Base-by-base conservation (phyloP, 2,888 invertebrate species). In the Leucoma salicis region DNA sequence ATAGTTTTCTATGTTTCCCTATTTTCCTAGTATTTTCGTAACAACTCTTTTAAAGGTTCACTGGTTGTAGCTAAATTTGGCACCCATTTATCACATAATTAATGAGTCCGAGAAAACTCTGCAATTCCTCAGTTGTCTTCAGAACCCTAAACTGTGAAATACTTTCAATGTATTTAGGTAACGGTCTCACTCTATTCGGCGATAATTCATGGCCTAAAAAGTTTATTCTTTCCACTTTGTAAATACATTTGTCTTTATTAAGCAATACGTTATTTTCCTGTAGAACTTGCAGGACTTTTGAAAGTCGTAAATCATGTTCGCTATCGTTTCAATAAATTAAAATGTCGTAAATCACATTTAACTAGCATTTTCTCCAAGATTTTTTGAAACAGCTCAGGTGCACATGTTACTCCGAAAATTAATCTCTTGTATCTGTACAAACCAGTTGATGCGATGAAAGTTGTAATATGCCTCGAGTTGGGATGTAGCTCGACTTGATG, bases 391-490 rank as follows among this genome's bases (percentile, higher is more conserved):
- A 48, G 3, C 32, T 63, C 85, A 0, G 77, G 73, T 3, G 86
- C 86, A 35, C 75, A 76, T 1, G 57, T 60, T 7, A 83, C 68
- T 0, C 76, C 77, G 44, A 78, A 79, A 68, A 73, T 72, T 5
- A 78, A 21, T 10, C 78, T 31, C 50, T 78, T 82, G 43, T 74
- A 85, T 16, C 33, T 47, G 8, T 39, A 63, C 2, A 62, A 28
- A 0, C 63, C 58, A 15, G 49, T 51, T 11, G 28, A 31, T 0
- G 47, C 48, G 2, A 57, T 64, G 25, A 62, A 65, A 0, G 68
- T 66, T 0, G 66, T 66, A 0, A 66, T 52, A 12, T 61, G 13
- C 16, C 65, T 44, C 0, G 34, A 46, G 12, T 57, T 36, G 1
- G 35, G 42, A 1, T 42, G 21, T 0, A 66, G 1, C 33, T 63